Evolutionary conservation across 2,888 invertebrate genomes (phyloP).

Genomic region (Eupelmus urozonus): DNA sequence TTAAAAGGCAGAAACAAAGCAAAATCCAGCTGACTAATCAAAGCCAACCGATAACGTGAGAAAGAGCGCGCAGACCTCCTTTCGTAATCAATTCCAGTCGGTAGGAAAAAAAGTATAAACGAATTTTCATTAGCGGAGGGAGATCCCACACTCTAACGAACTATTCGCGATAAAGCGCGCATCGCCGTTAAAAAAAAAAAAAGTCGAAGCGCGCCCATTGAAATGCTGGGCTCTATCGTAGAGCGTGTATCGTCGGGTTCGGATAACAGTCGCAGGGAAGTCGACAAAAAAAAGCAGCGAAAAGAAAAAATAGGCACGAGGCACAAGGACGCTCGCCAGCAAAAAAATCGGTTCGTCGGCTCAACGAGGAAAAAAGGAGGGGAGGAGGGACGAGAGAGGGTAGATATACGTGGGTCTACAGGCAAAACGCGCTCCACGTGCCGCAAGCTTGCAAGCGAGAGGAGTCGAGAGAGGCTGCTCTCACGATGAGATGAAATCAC

Average conservation of each 20-base stretch:
- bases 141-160: slow-evolving; percentile 36
- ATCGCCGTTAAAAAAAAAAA: not conserved
- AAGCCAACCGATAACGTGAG: no score
- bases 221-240: slow-evolving; percentile 4
- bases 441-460: no score
- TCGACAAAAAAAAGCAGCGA: not conserved
- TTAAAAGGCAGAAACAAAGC: no score
- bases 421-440: no score
- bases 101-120: slow-evolving; percentile 25
- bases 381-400: no score
- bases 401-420: no score
- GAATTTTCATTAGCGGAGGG: slow-evolving; percentile 36
- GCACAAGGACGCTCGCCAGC: not conserved
- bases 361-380: no score
- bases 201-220: not conserved
- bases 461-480: no score
- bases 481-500: no score
- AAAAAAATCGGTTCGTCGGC: no score
- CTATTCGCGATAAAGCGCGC: not conserved
- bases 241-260: not conserved
- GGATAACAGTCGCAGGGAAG: not conserved
- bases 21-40: no score
- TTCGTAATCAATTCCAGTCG: not conserved
- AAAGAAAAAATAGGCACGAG: not conserved
- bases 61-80: no score